Evolutionary conservation across 2,113 vertebrate genomes (phyloP).

Genomic region (Prolemur simus): DNA sequence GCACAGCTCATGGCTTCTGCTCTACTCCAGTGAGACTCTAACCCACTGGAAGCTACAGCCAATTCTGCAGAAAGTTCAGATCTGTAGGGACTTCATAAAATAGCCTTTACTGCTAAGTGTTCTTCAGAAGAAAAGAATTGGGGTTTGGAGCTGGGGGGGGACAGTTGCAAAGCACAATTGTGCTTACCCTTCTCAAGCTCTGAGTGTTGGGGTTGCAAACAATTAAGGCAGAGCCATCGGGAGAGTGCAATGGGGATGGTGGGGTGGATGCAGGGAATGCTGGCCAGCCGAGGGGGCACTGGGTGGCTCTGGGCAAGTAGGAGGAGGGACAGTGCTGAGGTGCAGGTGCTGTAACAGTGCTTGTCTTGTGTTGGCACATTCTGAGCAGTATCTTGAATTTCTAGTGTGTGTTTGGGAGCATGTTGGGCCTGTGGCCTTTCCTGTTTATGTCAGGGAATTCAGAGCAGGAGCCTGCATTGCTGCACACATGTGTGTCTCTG

Average conservation of each 20-base stretch:
- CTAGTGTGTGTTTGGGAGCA: neutral
- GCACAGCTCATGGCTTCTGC: constrained; percentile 57
- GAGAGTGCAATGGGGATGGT: rapidly evolving
- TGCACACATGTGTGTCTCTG: neutral
- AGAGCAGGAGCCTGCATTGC: neutral
- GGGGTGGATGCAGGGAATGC: neutral
- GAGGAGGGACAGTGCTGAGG: neutral
- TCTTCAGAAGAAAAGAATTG: constrained; percentile 37
- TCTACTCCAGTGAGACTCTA: constrained; percentile 77
- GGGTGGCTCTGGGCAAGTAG: neutral
- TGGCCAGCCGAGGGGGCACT: neutral
- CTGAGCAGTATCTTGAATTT: neutral
- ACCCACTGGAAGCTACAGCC: constrained; percentile 72
- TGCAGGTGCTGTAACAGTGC: neutral
- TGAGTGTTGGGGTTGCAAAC: neutral
- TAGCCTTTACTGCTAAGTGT: constrained; percentile 61
- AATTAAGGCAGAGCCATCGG: neutral
- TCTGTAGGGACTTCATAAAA: constrained; percentile 78
- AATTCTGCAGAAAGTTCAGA: constrained; percentile 77
- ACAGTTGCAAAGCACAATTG: neutral
- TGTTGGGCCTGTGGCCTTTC: neutral
- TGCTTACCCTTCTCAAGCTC: neutral
- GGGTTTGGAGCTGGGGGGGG: neutral
- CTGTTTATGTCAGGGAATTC: neutral
- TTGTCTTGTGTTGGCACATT: neutral